Base-by-base conservation (phyloP, 2,797 vertebrate species). In the Fistularia commersonii region DNA sequence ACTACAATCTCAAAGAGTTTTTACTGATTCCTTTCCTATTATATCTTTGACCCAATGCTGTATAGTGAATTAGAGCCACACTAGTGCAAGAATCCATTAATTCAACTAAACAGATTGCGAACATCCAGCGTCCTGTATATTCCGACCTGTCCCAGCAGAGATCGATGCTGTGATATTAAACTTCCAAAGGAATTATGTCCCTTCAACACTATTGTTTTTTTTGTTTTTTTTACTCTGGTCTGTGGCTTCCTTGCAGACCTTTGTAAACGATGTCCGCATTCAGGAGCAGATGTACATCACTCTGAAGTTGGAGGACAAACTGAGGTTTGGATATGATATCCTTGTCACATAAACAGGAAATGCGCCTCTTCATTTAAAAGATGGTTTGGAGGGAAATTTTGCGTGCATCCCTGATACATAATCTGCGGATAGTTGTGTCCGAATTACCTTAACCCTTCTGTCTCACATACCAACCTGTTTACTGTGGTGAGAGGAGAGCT, bases 251-350 rank as follows among this genome's bases (percentile, higher is more conserved):
- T 50, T 78, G 4, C 80, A 99, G 97, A 99, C 97, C 0, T 99
- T 99, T 89, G 94, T 99, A 56, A 99, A 99, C 55, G 96, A 99
- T 76, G 89, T 95, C 47, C 93, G 97, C 62, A 98, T 99, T 87
- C 96, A 96, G 76, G 97, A 99, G 76, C 97, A 99, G 82, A 98
- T 93, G 64, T 99, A 99, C 44, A 93, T 98, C 82, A 98, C 94
- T 48, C 88, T 99, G 81, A 99, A 97, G 85, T 81, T 97, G 73
- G 96, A 98, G 79, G 96, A 99, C 88, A 98, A 96, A 80, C 76
- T 99, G 69, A 92, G 96, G 89, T 99, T 99, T 91, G 97, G 97
- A 83, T 99, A 98, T 93, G 96, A 99, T 99, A 99, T 99, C 97
- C 96, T 99, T 53, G n/a, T 32, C 23, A 23, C 23, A 23, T 23